Base-by-base conservation (phyloP, 2,113 vertebrate species). In the Cephalopterus ornatus region DNA sequence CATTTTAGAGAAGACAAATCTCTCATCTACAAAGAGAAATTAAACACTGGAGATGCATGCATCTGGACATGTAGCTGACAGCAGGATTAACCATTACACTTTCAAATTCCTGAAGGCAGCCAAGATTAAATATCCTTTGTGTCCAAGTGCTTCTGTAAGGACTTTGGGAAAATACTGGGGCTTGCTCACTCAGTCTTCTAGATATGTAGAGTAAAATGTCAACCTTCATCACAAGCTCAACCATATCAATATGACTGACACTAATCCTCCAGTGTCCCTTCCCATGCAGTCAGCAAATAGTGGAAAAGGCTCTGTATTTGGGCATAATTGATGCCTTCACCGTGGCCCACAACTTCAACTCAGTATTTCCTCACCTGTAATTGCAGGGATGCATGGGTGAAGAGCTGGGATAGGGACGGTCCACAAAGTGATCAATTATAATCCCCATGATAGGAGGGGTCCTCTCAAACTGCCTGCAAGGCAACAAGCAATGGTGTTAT, bases 351-450 rank as follows among this genome's bases (percentile, higher is more conserved):
- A 83, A 84, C 71, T 95, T 78, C n/a, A 83, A 5, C 56, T 93
- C 82, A 74, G 83, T 50, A 62, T 78, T 94, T 97, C 97, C 98
- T 98, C 96, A 99, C 99, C 99, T 99, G 99, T 99, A 99, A 98
- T 98, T 99, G 98, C 99, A 99, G 90, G 99, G 99, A 85, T 99
- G 99, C 98, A 98, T 98, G 95, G 98, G 99, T 74, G 99, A 99
- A 96, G 99, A 98, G 97, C 98, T 99, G 97, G 98, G 95, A 79
- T 98, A 98, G 91, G 99, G 99, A 96, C 98, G 99, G 97, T 99
- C 99, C 97, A 99, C 98, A 95, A 99, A 99, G 97, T 99, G 99
- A 98, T 99, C 99, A 97, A 99, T 99, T 88, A 99, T 99, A 97
- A 99, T 99, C 68, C 99, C 99, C 99, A 99, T 99, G 98, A 99